phyloP scores from a whole-genome alignment of 1,140 invertebrate genomes.

The Drosophila nikananu region DNA sequence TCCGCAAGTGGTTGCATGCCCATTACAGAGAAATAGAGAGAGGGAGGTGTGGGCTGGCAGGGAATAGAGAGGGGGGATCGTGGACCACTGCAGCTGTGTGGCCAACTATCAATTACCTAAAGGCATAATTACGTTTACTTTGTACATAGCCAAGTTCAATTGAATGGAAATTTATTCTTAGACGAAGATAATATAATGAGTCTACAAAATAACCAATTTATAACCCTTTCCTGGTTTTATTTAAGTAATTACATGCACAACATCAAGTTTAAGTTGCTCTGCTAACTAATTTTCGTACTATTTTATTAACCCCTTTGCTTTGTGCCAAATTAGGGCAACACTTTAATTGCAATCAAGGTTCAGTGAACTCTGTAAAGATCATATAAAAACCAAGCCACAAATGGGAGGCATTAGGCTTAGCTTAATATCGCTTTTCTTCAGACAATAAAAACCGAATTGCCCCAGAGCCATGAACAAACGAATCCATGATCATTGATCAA shows the following conservation, averaged over 20 bases:
- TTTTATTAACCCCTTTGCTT: neutral
- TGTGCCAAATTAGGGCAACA: slow-evolving; percentile 11
- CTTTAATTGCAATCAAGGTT: slow-evolving; percentile 30
- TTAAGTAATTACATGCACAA: neutral
- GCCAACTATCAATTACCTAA: slow-evolving; percentile 37
- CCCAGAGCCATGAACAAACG: slow-evolving; percentile 31
- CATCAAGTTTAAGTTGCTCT: neutral
- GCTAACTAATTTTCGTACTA: neutral
- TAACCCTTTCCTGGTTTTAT: neutral
- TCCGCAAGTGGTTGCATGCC: slow-evolving; percentile 35
- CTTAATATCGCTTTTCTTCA: slow-evolving; percentile 52
- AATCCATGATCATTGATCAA: slow-evolving; percentile 49
- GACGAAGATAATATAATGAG: neutral
- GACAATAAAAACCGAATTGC: slow-evolving; percentile 38
- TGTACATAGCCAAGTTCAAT: neutral
- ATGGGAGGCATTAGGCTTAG: slow-evolving; percentile 31
- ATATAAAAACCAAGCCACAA: slow-evolving; percentile 30
- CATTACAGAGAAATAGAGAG: slow-evolving; percentile 5
- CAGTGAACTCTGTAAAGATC: slow-evolving; percentile 45
- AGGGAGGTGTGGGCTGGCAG: slow-evolving; percentile 14
- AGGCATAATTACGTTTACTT: slow-evolving; percentile 17
- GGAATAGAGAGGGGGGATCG: slow-evolving; percentile 13
- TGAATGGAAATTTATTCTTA: neutral
- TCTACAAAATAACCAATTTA: neutral
- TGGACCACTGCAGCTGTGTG: slow-evolving; percentile 35